These are phyloP conservation scores for Brachymystax lenok DNA, from an alignment of 2,797 vertebrate genomes.

Conservation along the genomic window DNA sequence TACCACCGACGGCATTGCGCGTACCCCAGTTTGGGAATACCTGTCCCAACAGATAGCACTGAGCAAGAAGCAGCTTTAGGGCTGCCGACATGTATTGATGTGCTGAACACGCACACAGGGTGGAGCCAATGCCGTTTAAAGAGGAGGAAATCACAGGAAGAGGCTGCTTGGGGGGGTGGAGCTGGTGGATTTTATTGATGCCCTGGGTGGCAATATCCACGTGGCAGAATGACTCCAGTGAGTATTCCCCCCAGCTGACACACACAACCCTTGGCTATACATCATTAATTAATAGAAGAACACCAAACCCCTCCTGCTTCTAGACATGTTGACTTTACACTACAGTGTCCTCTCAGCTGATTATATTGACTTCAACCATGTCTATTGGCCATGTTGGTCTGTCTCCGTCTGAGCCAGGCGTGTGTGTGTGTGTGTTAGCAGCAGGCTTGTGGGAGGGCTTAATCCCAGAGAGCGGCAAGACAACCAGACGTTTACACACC, in stretches of 20 bases:
- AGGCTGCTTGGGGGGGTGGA: conserved; percentile 35
- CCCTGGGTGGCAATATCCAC: conserved; percentile 58
- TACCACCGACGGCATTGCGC: too few relatives aligned
- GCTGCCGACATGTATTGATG: conserved; percentile 48
- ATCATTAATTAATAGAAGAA: background rate
- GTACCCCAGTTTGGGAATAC: too few relatives aligned
- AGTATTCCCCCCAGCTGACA: conserved; percentile 29
- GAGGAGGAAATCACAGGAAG: conserved; percentile 48
- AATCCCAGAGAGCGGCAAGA: conserved; percentile 4
- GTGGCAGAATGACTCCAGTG: conserved; percentile 43
- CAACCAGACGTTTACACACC: conserved; percentile 1
- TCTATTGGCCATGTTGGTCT: too few relatives aligned
- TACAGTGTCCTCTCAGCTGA: conserved; percentile 46
- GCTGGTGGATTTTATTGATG: conserved; percentile 54
- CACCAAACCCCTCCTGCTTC: conserved; percentile 25
- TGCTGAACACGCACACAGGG: conserved; percentile 38
- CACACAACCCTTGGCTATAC: conserved; percentile 24
- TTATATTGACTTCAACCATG: conserved; percentile 6
- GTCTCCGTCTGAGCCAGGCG: background rate
- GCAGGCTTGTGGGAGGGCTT: background rate
- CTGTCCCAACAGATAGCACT: conserved; percentile 38
- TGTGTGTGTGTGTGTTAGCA: background rate
- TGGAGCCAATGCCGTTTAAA: conserved; percentile 62
- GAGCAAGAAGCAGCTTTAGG: conserved; percentile 35
- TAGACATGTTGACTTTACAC: conserved; percentile 6